These are phyloP conservation scores for Portevinia maculata DNA, from an alignment of 2,888 invertebrate species.

Conservation along the genomic window DNA sequence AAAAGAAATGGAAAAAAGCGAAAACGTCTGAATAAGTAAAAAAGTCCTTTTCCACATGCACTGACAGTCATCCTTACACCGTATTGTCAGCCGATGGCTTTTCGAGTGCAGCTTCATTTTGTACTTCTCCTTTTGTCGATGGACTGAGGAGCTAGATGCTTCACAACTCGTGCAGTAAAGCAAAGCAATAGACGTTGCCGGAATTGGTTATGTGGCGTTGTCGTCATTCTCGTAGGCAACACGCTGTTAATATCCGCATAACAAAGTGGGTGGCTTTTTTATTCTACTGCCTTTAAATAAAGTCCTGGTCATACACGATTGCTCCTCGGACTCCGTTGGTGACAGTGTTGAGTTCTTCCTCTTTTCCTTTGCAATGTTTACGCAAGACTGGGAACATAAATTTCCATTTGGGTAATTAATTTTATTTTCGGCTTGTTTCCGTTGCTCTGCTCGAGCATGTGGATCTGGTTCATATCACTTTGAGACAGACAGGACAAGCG, in stretches of 20 bases:
- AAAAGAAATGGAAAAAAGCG: background rate
- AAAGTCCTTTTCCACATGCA: slow-evolving; percentile 17
- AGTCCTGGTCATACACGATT: background rate
- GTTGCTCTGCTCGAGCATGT: background rate
- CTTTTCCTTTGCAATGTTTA: slow-evolving; percentile 62
- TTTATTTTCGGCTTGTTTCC: slow-evolving; percentile 52
- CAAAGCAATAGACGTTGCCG: no score
- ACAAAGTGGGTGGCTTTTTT: slow-evolving; percentile 43
- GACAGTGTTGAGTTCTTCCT: slow-evolving; percentile 18
- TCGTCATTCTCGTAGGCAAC: slow-evolving; percentile 49
- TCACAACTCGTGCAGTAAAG: no score
- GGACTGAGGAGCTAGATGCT: background rate
- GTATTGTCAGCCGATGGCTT: slow-evolving; percentile 51
- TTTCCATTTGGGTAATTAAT: slow-evolving; percentile 73
- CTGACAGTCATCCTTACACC: slow-evolving; percentile 31
- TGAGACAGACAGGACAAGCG: slow-evolving; percentile 1
- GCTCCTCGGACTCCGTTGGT: slow-evolving; percentile 18
- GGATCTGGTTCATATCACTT: background rate
- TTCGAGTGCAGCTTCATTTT: slow-evolving; percentile 36
- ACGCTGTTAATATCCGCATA: slow-evolving; percentile 39
- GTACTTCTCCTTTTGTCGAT: background rate
- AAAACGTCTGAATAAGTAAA: slow-evolving; percentile 23
- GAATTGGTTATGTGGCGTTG: slow-evolving; percentile 18
- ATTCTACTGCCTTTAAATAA: slow-evolving; percentile 9
- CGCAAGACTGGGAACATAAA: slow-evolving; percentile 64